These are phyloP conservation scores for Euwallacea similis DNA, from an alignment of 1,140 invertebrate species.

Conservation along the genomic window DNA sequence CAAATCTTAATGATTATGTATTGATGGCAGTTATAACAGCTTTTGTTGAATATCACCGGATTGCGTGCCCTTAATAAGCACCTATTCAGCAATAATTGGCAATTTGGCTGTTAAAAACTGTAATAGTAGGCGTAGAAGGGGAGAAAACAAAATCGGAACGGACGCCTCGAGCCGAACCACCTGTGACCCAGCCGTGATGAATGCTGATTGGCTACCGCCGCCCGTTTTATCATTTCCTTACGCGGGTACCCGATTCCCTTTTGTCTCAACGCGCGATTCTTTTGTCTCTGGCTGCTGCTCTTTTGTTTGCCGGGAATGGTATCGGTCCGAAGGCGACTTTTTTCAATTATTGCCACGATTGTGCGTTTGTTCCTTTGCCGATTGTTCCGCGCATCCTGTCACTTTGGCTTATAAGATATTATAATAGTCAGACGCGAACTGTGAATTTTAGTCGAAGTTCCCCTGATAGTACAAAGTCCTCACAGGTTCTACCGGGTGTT, in stretches of 20 bases:
- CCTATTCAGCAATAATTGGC: neutral
- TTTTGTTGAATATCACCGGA: neutral
- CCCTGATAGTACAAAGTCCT: slow-evolving; percentile 15
- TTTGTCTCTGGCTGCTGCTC: slow-evolving; percentile 12
- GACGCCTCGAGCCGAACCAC: slow-evolving; percentile 29
- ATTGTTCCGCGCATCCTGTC: neutral
- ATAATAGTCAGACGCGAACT: no score
- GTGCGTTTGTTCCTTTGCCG: neutral
- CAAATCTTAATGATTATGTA: no score
- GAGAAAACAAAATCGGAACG: slow-evolving; percentile 20
- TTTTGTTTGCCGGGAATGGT: slow-evolving; percentile 22
- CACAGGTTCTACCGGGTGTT: slow-evolving; percentile 17
- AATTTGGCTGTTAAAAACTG: slow-evolving; percentile 2
- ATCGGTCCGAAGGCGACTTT: slow-evolving; percentile 2
- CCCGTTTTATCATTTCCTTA: slow-evolving; percentile 35
- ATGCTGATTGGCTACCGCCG: slow-evolving; percentile 39
- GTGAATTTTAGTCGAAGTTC: slow-evolving; percentile 4
- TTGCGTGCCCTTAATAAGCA: slow-evolving; percentile 10
- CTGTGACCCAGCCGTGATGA: slow-evolving; percentile 35
- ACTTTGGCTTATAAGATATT: no score
- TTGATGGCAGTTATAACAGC: no score
- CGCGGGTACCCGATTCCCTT: slow-evolving; percentile 26
- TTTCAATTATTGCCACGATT: slow-evolving; percentile 9
- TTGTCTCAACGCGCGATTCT: slow-evolving; percentile 21
- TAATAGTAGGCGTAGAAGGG: slow-evolving; percentile 15